These are phyloP conservation scores for Pocota personata DNA, from an alignment of 2,888 invertebrate species.

Conservation along the genomic window DNA sequence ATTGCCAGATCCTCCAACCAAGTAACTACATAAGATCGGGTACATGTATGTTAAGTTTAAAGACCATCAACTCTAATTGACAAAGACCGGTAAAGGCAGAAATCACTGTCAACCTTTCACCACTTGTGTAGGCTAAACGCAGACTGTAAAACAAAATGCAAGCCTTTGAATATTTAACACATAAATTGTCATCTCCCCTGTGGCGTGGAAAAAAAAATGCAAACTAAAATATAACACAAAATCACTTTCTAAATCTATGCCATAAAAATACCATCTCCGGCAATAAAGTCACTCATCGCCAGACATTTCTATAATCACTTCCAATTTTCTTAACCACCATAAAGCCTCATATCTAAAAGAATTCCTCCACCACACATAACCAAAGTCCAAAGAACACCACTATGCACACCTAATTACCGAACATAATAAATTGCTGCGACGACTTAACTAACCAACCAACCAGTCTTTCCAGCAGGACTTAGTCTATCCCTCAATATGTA, in stretches of 20 bases:
- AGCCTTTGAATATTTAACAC: too few species aligned
- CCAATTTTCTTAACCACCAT: slow-evolving; percentile 75
- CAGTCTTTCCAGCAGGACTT: slow-evolving; percentile 2
- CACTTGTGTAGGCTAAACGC: too few species aligned
- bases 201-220: neutral
- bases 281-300: slow-evolving; percentile 67
- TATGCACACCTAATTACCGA: slow-evolving; percentile 73
- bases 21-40: too few species aligned
- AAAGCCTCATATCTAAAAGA: slow-evolving; percentile 19
- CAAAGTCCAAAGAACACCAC: slow-evolving; percentile 46
- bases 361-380: slow-evolving; percentile 15
- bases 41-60: too few species aligned
- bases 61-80: too few species aligned
- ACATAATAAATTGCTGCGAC: slow-evolving; percentile 71
- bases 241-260: slow-evolving; percentile 35
- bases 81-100: too few species aligned
- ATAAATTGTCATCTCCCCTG: too few species aligned
- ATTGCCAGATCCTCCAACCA: too few species aligned
- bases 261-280: slow-evolving; percentile 61
- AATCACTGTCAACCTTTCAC: too few species aligned
- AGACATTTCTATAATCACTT: slow-evolving; percentile 76
- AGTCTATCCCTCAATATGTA: slow-evolving; percentile 47
- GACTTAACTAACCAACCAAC: slow-evolving; percentile 68
- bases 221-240: neutral
- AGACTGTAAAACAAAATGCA: too few species aligned